Conservation (phyloP, 2,113 vertebrate genomes). For the Ageneiosus marmoratus region DNA sequence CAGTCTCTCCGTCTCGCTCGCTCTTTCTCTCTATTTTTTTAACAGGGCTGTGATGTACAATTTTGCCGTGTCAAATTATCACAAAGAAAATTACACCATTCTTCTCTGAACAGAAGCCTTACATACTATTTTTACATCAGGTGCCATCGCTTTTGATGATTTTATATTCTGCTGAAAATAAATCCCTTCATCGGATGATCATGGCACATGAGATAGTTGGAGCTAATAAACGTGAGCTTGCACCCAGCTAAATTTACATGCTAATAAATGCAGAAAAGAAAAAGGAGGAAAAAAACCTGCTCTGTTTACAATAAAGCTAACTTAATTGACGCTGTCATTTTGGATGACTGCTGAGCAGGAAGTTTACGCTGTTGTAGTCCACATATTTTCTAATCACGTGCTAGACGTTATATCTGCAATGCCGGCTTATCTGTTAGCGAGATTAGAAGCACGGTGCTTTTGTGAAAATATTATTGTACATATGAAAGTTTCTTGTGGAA, state of each 20-base stretch:
- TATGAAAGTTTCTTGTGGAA: background rate
- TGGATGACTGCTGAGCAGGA: constrained; percentile 63
- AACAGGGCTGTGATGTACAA: constrained; percentile 63
- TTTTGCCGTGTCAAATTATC: constrained; percentile 74
- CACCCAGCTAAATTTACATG: constrained; percentile 68
- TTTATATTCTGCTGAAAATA: constrained; percentile 72
- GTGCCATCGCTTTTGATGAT: constrained; percentile 67
- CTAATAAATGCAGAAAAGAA: constrained; percentile 72
- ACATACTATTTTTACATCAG: constrained; percentile 62
- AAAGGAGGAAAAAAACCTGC: constrained; percentile 64
- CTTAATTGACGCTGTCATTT: constrained; percentile 62
- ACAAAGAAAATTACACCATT: constrained; percentile 66
- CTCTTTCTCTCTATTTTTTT: constrained; percentile 50
- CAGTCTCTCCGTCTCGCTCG: constrained; percentile 50
- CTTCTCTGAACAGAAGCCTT: constrained; percentile 54
- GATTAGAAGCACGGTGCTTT: constrained; percentile 36
- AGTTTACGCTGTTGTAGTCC: constrained; percentile 50
- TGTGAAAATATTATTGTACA: constrained; percentile 50
- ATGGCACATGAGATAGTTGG: constrained; percentile 62
- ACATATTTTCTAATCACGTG: constrained; percentile 59
- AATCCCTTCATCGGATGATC: constrained; percentile 72
- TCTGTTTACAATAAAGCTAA: constrained; percentile 68
- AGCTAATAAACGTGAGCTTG: constrained; percentile 69
- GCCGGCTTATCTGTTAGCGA: constrained; percentile 30
- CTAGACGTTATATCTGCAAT: constrained; percentile 52